Percentiles rank a stretch among this genome's conserved stretches.
These are phyloP conservation scores for Arenaria interpres DNA, from an alignment of 2,113 vertebrate species.

Conservation along the genomic window DNA sequence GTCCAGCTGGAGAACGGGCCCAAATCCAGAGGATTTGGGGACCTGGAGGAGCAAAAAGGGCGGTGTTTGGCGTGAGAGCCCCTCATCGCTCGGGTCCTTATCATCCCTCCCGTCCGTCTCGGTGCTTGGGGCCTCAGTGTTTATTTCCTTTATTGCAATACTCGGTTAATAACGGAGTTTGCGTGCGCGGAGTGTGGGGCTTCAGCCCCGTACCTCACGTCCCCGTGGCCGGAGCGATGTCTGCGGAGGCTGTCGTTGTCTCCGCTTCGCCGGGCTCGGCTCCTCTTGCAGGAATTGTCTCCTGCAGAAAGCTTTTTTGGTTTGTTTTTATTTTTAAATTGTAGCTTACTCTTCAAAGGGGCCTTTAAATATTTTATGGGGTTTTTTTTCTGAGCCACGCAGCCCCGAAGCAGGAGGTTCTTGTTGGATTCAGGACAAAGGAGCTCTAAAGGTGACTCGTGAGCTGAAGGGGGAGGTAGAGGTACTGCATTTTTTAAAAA, in stretches of 20 bases:
- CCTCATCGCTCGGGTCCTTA: rapidly evolving
- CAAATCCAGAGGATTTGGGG: not conserved
- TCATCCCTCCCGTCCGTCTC: too few species aligned
- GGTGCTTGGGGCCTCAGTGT: not conserved
- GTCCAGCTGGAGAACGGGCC: rapidly evolving
- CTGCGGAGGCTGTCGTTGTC: not conserved
- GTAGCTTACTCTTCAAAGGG: not conserved
- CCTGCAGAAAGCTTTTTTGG: too few species aligned
- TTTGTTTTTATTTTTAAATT: not conserved
- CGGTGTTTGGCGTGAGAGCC: not conserved
- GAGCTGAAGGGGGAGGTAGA: not conserved
- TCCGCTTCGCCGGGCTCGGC: not conserved
- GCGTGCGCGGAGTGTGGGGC: too few species aligned
- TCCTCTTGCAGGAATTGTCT: not conserved
- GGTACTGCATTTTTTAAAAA: not conserved
- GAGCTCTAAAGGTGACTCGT: not conserved
- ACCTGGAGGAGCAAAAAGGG: not conserved
- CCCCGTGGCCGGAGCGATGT: rapidly evolving
- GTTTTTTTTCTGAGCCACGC: not conserved
- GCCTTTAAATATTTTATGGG: not conserved
- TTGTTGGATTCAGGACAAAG: not conserved
- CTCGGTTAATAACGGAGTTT: not conserved
- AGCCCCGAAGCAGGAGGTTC: not conserved
- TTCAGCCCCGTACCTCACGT: rapidly evolving
- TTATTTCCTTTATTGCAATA: not conserved